Evolutionary conservation across 2,888 invertebrate genomes (phyloP).

Genomic region (Aricia artaxerxes): DNA sequence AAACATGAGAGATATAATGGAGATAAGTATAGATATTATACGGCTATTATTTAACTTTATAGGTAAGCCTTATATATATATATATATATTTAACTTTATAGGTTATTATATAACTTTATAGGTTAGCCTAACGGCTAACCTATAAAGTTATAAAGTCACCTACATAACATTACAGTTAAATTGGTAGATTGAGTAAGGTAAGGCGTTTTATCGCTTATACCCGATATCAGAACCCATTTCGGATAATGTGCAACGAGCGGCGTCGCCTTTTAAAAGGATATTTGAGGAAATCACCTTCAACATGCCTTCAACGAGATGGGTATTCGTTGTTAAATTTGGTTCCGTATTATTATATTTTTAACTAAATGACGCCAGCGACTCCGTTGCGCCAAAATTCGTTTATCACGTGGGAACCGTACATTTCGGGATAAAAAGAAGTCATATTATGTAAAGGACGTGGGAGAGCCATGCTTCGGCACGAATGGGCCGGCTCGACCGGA

Average conservation of each 20-base stretch:
- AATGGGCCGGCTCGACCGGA: too few species aligned
- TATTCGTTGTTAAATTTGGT: not conserved
- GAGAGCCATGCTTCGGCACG: too few species aligned
- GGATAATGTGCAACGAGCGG: not conserved
- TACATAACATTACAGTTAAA: conserved; percentile 6
- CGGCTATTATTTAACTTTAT: too few species aligned
- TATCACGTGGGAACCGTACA: too few species aligned
- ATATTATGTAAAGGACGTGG: too few species aligned
- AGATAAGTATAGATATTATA: conserved; percentile 6
- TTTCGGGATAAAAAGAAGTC: too few species aligned
- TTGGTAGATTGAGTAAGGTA: not conserved
- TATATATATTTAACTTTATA: too few species aligned
- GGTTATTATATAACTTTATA: too few species aligned
- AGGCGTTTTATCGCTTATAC: not conserved
- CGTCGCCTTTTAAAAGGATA: not conserved
- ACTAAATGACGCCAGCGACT: too few species aligned
- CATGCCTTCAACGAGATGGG: not conserved
- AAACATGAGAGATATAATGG: too few species aligned
- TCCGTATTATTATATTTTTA: not conserved
- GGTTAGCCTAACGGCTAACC: not conserved
- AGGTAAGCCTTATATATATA: too few species aligned
- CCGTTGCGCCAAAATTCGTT: too few species aligned
- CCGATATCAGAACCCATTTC: not conserved
- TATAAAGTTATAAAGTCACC: not conserved
- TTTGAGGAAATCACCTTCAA: not conserved